Conservation (phyloP, 1,140 invertebrate species). For the Zaprionus vittiger region DNA sequence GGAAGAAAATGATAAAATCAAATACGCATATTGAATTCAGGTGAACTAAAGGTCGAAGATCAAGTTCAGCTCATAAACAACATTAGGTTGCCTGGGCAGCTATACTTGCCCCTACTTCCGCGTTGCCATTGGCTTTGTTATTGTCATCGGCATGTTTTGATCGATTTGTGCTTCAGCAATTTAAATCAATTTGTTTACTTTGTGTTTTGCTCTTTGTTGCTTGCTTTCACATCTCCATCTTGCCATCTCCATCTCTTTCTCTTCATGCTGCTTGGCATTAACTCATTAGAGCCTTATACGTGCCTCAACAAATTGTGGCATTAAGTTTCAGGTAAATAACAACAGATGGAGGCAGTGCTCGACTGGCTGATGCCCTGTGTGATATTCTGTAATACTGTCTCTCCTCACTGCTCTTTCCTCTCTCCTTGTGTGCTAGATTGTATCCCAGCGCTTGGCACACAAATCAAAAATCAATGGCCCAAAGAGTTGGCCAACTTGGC, state of each 20-base stretch:
- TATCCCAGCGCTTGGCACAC: conserved; percentile 23
- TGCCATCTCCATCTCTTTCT: not conserved
- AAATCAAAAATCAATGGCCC: conserved; percentile 53
- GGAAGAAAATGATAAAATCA: conserved; percentile 26
- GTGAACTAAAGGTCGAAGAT: not conserved
- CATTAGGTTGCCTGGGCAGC: conserved; percentile 22
- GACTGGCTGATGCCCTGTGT: not conserved
- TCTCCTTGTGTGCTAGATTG: conserved; percentile 1
- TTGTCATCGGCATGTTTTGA: not conserved
- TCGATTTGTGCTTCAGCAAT: not conserved
- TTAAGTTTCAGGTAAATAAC: conserved; percentile 10
- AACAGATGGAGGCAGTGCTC: not conserved
- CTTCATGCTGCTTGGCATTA: not conserved
- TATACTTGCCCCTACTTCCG: not conserved
- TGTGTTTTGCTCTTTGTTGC: not conserved
- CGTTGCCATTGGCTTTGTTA: not conserved
- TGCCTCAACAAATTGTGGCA: not conserved
- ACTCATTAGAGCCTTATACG: not conserved
- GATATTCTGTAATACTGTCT: too few relatives aligned
- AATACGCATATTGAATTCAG: conserved; percentile 16
- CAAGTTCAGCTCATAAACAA: conserved; percentile 21
- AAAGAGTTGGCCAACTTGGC: conserved; percentile 33
- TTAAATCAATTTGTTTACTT: conserved; percentile 5
- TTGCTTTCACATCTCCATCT: not conserved
- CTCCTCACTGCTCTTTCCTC: too few relatives aligned